Conservation (phyloP, 37 sponge, comb jelly and placozoan genomes). For the Agelas oroides region DNA sequence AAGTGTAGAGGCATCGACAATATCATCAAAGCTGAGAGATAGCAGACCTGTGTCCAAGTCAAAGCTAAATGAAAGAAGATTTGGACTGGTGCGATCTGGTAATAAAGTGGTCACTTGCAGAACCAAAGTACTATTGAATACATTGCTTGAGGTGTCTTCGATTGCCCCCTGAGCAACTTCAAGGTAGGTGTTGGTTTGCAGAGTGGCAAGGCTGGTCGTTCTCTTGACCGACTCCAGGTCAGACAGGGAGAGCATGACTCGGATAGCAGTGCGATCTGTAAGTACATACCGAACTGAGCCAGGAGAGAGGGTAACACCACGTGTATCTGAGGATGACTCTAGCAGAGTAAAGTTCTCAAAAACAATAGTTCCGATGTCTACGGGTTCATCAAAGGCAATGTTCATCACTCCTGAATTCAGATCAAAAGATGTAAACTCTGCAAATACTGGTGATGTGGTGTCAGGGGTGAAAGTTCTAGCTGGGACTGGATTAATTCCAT, state of each 20-base stretch:
- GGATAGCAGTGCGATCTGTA: constrained; percentile 30
- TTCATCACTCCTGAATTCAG: constrained; percentile 73
- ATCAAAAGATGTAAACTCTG: constrained; percentile 67
- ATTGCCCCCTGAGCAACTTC: constrained; percentile 57
- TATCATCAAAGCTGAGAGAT: constrained; percentile 86
- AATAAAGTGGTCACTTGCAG: constrained; percentile 12
- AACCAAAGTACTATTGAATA: constrained; percentile 11
- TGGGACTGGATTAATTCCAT: constrained; percentile 29
- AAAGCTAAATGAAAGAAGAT: constrained; percentile 67
- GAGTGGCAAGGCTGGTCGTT: constrained; percentile 32
- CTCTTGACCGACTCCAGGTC: constrained; percentile 78
- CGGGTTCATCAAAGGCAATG: constrained; percentile 78
- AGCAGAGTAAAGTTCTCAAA: constrained; percentile 66
- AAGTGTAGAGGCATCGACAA: constrained; percentile 70
- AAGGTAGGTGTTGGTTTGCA: constrained; percentile 47
- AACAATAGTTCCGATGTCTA: constrained; percentile 58
- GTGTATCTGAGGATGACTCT: constrained; percentile 10
- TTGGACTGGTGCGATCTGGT: constrained; percentile 78
- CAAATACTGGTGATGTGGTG: constrained; percentile 62
- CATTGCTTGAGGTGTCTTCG: constrained; percentile 63
- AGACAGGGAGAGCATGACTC: constrained; percentile 50
- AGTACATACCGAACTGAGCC: constrained; percentile 28
- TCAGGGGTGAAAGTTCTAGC: constrained; percentile 64
- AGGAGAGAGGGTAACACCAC: constrained; percentile 48
- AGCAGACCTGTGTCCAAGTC: constrained; percentile 77